A percentile compares a stretch with the other conserved stretches of the same genome.
These are phyloP conservation scores for Cydia fagiglandana DNA, from an alignment of 1,140 invertebrate species.

Conservation along the genomic window DNA sequence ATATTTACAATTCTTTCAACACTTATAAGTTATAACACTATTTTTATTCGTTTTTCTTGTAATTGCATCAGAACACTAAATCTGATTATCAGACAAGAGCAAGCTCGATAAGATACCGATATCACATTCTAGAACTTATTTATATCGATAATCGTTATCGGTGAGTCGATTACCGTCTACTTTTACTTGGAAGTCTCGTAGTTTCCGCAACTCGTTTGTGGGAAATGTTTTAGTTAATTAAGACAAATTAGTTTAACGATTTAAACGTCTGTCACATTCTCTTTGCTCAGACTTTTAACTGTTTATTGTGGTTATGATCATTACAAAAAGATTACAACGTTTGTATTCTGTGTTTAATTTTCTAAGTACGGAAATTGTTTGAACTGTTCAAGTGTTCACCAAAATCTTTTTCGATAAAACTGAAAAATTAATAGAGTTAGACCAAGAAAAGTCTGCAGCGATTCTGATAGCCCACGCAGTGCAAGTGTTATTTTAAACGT, in stretches of 20 bases:
- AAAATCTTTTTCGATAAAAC: too few relatives aligned
- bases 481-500: too few relatives aligned
- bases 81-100: constrained; percentile 12
- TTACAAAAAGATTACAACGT: too few relatives aligned
- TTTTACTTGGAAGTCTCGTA: constrained; percentile 9
- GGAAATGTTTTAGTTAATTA: constrained; percentile 1
- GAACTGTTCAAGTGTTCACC: too few relatives aligned
- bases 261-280: not conserved
- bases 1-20: too few relatives aligned
- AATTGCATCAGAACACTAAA: constrained; percentile 7
- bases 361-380: too few relatives aligned
- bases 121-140: constrained; percentile 18
- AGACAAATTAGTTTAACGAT: constrained; percentile 6
- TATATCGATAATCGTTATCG: constrained; percentile 27
- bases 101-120: constrained; percentile 22
- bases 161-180: not conserved
- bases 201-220: not conserved
- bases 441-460: too few relatives aligned
- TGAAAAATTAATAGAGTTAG: too few relatives aligned
- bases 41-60: not conserved
- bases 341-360: too few relatives aligned
- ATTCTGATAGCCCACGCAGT: too few relatives aligned
- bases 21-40: not conserved
- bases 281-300: not conserved
- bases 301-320: too few relatives aligned